Evolutionary conservation across 2,888 invertebrate genomes (phyloP).

Genomic region (Brachynemurus nebulosus): DNA sequence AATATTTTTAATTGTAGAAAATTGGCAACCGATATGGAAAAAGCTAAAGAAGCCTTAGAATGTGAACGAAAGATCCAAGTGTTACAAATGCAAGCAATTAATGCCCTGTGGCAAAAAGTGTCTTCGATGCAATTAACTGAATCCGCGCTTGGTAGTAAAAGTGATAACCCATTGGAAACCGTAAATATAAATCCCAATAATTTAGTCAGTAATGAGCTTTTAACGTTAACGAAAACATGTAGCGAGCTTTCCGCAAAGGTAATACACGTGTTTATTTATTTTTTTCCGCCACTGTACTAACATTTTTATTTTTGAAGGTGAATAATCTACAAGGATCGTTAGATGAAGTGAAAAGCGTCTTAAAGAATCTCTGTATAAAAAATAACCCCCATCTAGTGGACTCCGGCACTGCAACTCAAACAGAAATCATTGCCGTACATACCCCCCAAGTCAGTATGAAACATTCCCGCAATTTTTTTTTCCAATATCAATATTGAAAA

Average conservation of each 20-base stretch:
- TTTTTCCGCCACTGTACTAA: neutral
- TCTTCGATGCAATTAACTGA: constrained; percentile 45
- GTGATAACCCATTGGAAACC: constrained; percentile 8
- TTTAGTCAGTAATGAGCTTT: constrained; percentile 42
- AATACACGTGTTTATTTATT: constrained; percentile 13
- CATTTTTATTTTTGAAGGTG: constrained; percentile 36
- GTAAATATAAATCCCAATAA: constrained; percentile 23
- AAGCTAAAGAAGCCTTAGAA: constrained; percentile 70
- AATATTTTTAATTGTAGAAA: constrained; percentile 41
- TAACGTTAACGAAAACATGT: constrained; percentile 65
- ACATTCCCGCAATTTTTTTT: neutral
- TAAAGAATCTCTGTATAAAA: constrained; percentile 33
- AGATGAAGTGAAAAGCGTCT: constrained; percentile 61
- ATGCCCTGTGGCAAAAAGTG: constrained; percentile 79
- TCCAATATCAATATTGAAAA: neutral
- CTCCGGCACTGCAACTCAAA: constrained; percentile 54
- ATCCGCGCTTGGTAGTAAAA: constrained; percentile 22
- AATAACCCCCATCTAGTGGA: constrained; percentile 25
- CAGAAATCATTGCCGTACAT: constrained; percentile 64
- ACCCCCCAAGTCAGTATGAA: constrained; percentile 50
- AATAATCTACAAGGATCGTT: constrained; percentile 66
- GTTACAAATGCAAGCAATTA: constrained; percentile 81
- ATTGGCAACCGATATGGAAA: constrained; percentile 70
- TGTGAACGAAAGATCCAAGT: constrained; percentile 75
- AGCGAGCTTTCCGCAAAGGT: constrained; percentile 60